These are phyloP conservation scores for Hermetia illucens DNA, from an alignment of 1,140 invertebrate genomes.

Conservation along the genomic window DNA sequence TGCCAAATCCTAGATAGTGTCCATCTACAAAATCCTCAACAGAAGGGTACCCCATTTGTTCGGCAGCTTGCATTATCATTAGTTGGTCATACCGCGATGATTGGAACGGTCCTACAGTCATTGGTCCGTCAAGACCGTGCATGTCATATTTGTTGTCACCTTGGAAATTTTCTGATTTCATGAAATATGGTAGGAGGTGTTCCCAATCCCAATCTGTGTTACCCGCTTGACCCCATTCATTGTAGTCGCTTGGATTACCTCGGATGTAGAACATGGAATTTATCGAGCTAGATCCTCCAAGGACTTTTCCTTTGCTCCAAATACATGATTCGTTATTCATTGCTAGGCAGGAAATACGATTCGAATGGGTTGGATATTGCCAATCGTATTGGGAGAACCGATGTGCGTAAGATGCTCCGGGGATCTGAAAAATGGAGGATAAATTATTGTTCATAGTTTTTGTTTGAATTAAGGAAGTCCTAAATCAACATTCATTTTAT, in stretches of 20 bases:
- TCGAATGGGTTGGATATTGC: slow-evolving; percentile 76
- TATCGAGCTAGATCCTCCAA: slow-evolving; percentile 59
- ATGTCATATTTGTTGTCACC: slow-evolving; percentile 33
- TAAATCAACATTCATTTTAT: too few species aligned
- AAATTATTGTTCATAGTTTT: too few species aligned
- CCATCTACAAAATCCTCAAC: slow-evolving; percentile 29
- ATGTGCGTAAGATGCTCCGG: slow-evolving; percentile 25
- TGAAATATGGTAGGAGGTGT: slow-evolving; percentile 4
- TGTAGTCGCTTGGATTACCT: slow-evolving; percentile 3
- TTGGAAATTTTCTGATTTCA: slow-evolving; percentile 32
- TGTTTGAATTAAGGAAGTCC: too few species aligned
- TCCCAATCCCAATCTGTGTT: slow-evolving; percentile 15
- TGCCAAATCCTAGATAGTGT: slow-evolving; percentile 32
- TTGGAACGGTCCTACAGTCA: slow-evolving; percentile 38
- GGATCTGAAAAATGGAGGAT: too few species aligned
- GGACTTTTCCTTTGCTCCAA: slow-evolving; percentile 48
- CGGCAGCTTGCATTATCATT: slow-evolving; percentile 7
- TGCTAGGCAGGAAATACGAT: slow-evolving; percentile 54
- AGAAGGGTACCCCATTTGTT: slow-evolving; percentile 20
- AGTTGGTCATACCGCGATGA: slow-evolving; percentile 3
- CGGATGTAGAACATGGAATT: slow-evolving; percentile 47
- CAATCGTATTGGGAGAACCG: slow-evolving; percentile 56
- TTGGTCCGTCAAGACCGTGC: slow-evolving; percentile 9
- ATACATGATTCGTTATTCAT: slow-evolving; percentile 33
- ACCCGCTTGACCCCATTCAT: slow-evolving; percentile 48